Evolutionary conservation across 2,113 vertebrate genomes (phyloP).

Genomic region (Oryzias woworae): DNA sequence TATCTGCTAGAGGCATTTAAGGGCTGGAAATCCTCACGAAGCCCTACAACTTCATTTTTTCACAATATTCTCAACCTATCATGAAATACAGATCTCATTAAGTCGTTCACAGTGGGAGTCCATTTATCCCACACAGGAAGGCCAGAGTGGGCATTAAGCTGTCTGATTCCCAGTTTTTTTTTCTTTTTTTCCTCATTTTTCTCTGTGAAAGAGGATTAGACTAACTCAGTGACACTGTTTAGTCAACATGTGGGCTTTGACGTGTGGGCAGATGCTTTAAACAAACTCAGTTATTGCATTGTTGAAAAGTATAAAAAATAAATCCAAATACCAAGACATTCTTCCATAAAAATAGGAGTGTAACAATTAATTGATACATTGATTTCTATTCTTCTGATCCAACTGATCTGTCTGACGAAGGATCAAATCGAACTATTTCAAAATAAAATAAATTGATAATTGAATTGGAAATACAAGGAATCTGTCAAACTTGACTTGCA

Average conservation of each 20-base stretch:
- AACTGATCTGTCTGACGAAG: too few species aligned
- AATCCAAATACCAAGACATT: neutral
- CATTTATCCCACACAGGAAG: constrained; percentile 32
- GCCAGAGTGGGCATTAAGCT: constrained; percentile 26
- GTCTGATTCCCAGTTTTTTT: constrained; percentile 26
- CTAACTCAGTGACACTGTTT: constrained; percentile 14
- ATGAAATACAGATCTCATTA: constrained; percentile 26
- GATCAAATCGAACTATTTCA: too few species aligned
- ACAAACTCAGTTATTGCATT: neutral
- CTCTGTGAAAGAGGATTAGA: constrained; percentile 15
- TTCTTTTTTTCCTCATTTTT: constrained; percentile 7
- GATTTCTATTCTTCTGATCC: too few species aligned
- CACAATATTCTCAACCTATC: constrained; percentile 16
- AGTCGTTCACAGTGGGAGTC: constrained; percentile 36
- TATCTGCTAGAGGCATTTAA: neutral
- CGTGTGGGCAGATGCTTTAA: constrained; percentile 6
- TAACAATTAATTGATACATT: too few species aligned
- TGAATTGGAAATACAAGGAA: too few species aligned
- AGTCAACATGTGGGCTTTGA: constrained; percentile 15
- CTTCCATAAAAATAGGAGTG: neutral
- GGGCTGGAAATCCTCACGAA: constrained; percentile 1
- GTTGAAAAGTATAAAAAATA: neutral
- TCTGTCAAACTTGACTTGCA: too few species aligned
- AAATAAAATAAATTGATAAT: too few species aligned
- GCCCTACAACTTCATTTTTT: constrained; percentile 1